phyloP scores from a whole-genome alignment of 2,888 invertebrate genomes.

The Drosophila mulleri region DNA sequence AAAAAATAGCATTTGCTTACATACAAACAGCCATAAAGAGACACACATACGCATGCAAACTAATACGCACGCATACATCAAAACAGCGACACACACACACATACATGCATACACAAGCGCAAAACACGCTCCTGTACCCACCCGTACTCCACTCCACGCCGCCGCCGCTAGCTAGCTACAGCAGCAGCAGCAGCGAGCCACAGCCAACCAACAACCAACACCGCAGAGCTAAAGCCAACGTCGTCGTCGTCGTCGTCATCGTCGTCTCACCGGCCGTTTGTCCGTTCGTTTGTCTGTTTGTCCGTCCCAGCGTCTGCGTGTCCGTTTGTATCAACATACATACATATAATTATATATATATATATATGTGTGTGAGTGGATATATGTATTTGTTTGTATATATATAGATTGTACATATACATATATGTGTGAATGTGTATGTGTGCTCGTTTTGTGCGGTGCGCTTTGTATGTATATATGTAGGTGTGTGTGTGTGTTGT shows the following conservation, averaged over 20 bases:
- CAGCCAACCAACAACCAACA: constrained; percentile 71
- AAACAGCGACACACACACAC: constrained; percentile 13
- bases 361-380: constrained; percentile 12
- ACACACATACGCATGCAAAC: constrained; percentile 19
- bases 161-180: constrained; percentile 49
- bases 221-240: constrained; percentile 72
- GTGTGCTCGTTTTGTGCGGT: constrained; percentile 63
- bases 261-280: constrained; percentile 63
- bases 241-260: constrained; percentile 60
- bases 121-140: constrained; percentile 80
- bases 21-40: constrained; percentile 44
- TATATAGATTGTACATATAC: constrained; percentile 43
- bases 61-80: constrained; percentile 28
- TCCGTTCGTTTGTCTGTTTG: constrained; percentile 52
- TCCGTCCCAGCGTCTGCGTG: constrained; percentile 66
- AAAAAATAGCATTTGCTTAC: constrained; percentile 59
- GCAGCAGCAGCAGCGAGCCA: constrained; percentile 54
- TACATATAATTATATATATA: constrained; percentile 36
- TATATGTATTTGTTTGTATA: constrained; percentile 42
- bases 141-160: constrained; percentile 72
- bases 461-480: constrained; percentile 54
- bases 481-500: constrained; percentile 41
- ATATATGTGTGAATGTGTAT: constrained; percentile 17
- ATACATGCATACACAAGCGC: constrained; percentile 58
- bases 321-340: constrained; percentile 62